Evolutionary conservation across 2,797 vertebrate genomes (phyloP).

Genomic region (Bradypodion ventrale): DNA sequence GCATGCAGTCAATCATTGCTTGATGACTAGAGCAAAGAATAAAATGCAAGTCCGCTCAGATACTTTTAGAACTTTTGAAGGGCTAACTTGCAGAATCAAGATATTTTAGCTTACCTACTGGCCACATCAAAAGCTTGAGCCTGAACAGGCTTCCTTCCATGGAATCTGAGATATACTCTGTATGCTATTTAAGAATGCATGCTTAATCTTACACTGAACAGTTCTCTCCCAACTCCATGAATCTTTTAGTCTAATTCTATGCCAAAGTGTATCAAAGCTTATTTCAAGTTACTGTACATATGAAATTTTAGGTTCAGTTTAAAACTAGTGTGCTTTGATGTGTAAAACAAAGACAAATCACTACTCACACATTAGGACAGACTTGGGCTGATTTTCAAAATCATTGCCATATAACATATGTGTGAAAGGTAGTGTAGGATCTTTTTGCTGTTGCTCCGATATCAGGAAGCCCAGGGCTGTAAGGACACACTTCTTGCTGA

Average conservation of each 20-base stretch:
- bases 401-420: not conserved
- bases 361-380: slow-evolving; percentile 5
- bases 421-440: not conserved
- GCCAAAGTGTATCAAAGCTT: not conserved
- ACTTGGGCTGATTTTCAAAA: accelerated
- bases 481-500: not conserved
- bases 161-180: slow-evolving; percentile 44
- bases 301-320: not conserved
- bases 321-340: slow-evolving; percentile 19
- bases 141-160: slow-evolving; percentile 29
- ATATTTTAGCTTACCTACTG: not conserved
- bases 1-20: slow-evolving; percentile 17
- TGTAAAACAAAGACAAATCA: slow-evolving; percentile 22
- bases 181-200: slow-evolving; percentile 8
- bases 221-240: slow-evolving; percentile 10
- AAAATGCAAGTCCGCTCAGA: slow-evolving; percentile 24
- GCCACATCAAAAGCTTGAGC: slow-evolving; percentile 38
- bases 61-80: slow-evolving; percentile 40
- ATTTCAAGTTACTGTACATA: not conserved
- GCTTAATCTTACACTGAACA: slow-evolving; percentile 38
- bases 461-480: not conserved
- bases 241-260: not conserved
- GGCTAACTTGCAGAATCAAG: slow-evolving; percentile 36
- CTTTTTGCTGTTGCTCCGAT: not conserved
- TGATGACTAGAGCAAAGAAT: not conserved